Percentiles rank a stretch among this genome's conserved stretches.
These are phyloP conservation scores for Temnothorax unifasciatus DNA, from an alignment of 2,888 invertebrate species.

Conservation along the genomic window DNA sequence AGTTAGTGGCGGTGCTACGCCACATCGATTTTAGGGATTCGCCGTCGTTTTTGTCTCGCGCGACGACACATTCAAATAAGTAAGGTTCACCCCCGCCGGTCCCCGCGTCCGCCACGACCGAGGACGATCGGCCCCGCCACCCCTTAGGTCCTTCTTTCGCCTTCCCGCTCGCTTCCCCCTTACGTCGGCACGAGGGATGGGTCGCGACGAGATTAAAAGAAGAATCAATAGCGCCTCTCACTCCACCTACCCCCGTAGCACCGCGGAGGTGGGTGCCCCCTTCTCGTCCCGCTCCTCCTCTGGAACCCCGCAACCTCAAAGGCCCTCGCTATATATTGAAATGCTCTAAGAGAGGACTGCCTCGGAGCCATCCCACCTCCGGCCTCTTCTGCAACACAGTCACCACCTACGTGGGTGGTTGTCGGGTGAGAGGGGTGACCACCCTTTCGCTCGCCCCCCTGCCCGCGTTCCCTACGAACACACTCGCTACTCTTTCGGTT, in stretches of 20 bases:
- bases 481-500: conserved; percentile 74
- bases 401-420: conserved; percentile 71
- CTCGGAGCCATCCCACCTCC: conserved; percentile 68
- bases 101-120: conserved; percentile 68
- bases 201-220: conserved; percentile 86
- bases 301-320: conserved; percentile 82
- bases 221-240: conserved; percentile 85
- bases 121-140: conserved; percentile 66
- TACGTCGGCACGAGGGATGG: conserved; percentile 78
- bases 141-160: conserved; percentile 74
- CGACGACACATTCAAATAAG: conserved; percentile 86
- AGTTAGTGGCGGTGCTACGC: conserved; percentile 60
- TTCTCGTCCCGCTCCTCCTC: conserved; percentile 71
- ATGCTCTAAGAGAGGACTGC: conserved; percentile 84
- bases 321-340: conserved; percentile 85
- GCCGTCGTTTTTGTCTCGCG: conserved; percentile 82
- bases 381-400: conserved; percentile 68
- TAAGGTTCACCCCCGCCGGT: conserved; percentile 76
- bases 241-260: conserved; percentile 74
- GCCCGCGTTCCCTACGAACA: conserved; percentile 67
- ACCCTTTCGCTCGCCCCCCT: conserved; percentile 69
- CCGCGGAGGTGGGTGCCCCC: conserved; percentile 71
- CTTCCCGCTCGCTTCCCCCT: conserved; percentile 70
- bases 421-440: conserved; percentile 65
- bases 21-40: conserved; percentile 84